phyloP scores from a whole-genome alignment of 2,113 vertebrate genomes.

The Gopherus evgoodei region DNA sequence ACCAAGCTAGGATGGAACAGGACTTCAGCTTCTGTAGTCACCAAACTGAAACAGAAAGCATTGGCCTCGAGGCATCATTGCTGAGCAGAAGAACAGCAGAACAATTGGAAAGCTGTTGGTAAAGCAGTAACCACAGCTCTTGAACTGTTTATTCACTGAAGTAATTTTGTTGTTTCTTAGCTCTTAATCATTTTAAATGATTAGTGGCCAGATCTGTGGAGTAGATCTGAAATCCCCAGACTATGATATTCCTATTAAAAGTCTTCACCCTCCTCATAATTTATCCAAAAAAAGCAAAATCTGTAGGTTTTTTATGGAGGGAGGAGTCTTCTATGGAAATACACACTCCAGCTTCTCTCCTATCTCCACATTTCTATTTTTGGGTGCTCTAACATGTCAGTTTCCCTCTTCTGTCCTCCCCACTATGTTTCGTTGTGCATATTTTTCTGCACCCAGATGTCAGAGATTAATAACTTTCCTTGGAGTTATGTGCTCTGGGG shows the following conservation, averaged over 20 bases:
- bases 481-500: neutral
- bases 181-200: slow-evolving; percentile 47
- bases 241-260: neutral
- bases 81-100: neutral
- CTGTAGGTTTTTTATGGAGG: neutral
- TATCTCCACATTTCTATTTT: neutral
- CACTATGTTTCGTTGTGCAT: neutral
- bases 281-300: neutral
- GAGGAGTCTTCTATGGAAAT: neutral
- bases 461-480: neutral
- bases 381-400: neutral
- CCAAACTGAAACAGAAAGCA: neutral
- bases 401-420: neutral
- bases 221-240: slow-evolving; percentile 23
- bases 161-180: slow-evolving; percentile 42
- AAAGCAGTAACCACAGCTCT: neutral
- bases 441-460: neutral
- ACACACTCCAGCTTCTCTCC: neutral
- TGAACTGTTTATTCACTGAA: slow-evolving; percentile 14
- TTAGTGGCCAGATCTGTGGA: slow-evolving; percentile 12
- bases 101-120: neutral
- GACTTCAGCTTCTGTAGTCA: neutral
- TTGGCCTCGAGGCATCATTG: neutral
- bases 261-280: neutral
- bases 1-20: neutral